A percentile compares a stretch with the other conserved stretches of the same genome.
Conservation (phyloP, 2,113 vertebrate genomes). For the Ramphastos sulfuratus region DNA sequence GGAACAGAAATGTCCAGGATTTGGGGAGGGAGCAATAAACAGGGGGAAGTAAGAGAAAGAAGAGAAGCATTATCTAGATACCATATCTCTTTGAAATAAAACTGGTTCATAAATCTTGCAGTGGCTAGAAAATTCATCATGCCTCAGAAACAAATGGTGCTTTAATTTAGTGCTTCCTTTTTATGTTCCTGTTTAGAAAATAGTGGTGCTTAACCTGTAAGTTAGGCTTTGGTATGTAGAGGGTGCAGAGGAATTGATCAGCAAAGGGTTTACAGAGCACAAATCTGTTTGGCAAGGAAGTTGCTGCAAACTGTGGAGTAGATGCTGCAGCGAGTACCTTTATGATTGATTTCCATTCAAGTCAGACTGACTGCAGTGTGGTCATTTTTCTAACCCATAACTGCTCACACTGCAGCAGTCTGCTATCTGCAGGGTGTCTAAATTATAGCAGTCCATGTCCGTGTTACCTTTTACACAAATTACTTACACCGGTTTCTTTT, state of each 20-base stretch:
- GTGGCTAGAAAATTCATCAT: constrained; percentile 13
- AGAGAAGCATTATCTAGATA: background rate
- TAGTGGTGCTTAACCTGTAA: background rate
- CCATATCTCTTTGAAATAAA: constrained; percentile 25
- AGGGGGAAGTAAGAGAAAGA: background rate
- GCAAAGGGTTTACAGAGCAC: constrained; percentile 64
- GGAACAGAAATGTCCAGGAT: background rate
- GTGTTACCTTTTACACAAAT: constrained; percentile 88
- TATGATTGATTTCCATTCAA: constrained; percentile 90
- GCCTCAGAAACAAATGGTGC: background rate
- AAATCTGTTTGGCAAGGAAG: constrained; percentile 77
- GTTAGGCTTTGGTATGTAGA: constrained; percentile 36
- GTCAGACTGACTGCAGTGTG: constrained; percentile 88
- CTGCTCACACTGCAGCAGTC: constrained; percentile 78
- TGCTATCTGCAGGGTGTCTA: constrained; percentile 81
- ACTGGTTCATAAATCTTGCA: constrained; percentile 39
- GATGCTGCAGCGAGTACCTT: constrained; percentile 84
- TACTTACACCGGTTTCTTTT: constrained; percentile 86
- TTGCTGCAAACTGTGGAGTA: constrained; percentile 80
- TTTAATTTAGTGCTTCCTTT: constrained; percentile 55
- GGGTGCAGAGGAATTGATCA: constrained; percentile 55
- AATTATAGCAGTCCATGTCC: constrained; percentile 83
- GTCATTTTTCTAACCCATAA: constrained; percentile 85
- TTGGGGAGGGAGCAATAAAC: background rate
- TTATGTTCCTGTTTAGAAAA: constrained; percentile 33